phyloP scores from a whole-genome alignment of 37 sponge, comb jelly and placozoan species.

The Theonella swinhoei region DNA sequence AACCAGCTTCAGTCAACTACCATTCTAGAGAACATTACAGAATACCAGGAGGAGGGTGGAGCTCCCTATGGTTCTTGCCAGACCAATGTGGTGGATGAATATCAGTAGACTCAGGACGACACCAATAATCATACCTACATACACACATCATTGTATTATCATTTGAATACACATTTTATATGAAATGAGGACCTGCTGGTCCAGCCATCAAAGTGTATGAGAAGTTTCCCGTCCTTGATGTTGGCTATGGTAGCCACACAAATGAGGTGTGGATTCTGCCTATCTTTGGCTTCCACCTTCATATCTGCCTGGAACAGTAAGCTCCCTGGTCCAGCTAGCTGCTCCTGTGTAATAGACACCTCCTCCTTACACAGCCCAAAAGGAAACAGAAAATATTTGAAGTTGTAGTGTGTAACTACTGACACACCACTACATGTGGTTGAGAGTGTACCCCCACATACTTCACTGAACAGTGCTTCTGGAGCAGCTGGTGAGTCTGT shows the following conservation, averaged over 20 bases:
- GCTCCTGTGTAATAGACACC: conserved; percentile 36
- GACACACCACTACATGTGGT: no score
- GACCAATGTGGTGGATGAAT: conserved; percentile 83
- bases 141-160: background rate
- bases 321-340: conserved; percentile 54
- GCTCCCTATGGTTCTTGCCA: conserved; percentile 32
- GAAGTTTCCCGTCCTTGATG: conserved; percentile 40
- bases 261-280: conserved; percentile 58
- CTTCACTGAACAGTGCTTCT: conserved; percentile 54
- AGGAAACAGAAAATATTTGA: no score
- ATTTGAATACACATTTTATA: no score
- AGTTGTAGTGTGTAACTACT: no score
- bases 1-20: no score
- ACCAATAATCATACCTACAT: conserved; percentile 74
- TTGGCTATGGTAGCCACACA: conserved; percentile 76
- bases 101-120: conserved; percentile 45
- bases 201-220: conserved; percentile 93
- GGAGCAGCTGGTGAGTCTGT: conserved; percentile 38
- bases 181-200: no score
- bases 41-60: conserved; percentile 45
- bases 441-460: no score
- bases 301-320: conserved; percentile 53
- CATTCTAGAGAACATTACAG: no score
- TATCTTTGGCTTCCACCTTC: conserved; percentile 79
- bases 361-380: no score